Conservation (phyloP, 2,888 invertebrate genomes). For the Ornithoptera alexandrae region DNA sequence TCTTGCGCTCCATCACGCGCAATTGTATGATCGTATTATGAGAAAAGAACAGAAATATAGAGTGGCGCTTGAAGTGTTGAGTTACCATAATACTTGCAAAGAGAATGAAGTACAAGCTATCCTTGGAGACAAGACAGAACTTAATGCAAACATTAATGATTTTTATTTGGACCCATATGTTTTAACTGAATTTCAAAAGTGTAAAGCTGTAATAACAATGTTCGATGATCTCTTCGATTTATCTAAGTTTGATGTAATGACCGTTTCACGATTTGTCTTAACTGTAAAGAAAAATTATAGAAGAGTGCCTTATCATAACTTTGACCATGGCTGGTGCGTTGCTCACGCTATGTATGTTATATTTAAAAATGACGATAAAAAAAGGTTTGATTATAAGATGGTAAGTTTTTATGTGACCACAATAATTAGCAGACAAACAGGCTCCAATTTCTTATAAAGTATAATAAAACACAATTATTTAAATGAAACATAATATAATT, state of each 20-base stretch:
- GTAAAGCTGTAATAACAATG: constrained; percentile 86
- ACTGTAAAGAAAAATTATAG: constrained; percentile 93
- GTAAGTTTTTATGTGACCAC: constrained; percentile 39
- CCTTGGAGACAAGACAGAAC: constrained; percentile 38
- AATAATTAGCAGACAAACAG: too few relatives aligned
- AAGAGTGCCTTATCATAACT: constrained; percentile 91
- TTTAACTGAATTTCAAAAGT: constrained; percentile 86
- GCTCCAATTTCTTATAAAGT: too few relatives aligned
- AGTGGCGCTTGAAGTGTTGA: constrained; percentile 89
- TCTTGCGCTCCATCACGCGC: constrained; percentile 90
- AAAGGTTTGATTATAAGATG: constrained; percentile 53
- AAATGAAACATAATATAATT: too few relatives aligned
- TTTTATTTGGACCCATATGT: constrained; percentile 87
- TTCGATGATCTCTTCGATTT: constrained; percentile 86
- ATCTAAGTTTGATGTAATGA: constrained; percentile 83
- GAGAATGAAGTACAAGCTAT: constrained; percentile 83
- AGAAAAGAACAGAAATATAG: constrained; percentile 90
- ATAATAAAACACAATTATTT: too few relatives aligned
- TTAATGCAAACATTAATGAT: constrained; percentile 65
- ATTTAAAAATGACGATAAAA: constrained; percentile 73
- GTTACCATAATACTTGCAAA: constrained; percentile 89
- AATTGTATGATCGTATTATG: constrained; percentile 89
- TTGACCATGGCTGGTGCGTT: constrained; percentile 93
- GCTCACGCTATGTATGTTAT: constrained; percentile 91
- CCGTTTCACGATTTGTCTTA: constrained; percentile 85